phyloP scores from a whole-genome alignment of 2,888 invertebrate genomes.

The Acleris laterana region DNA sequence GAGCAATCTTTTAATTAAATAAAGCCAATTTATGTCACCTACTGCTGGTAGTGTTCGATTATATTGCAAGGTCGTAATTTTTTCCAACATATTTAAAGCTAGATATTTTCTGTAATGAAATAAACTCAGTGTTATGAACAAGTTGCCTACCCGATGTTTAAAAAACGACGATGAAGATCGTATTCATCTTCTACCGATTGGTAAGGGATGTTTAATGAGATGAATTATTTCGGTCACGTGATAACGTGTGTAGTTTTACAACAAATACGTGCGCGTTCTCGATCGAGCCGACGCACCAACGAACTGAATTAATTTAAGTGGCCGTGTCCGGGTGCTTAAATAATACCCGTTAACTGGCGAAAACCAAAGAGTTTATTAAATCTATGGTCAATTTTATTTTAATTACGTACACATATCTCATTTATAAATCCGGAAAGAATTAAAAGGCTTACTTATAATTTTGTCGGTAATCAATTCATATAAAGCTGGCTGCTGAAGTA shows the following conservation, averaged over 20 bases:
- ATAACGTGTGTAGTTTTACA: constrained; percentile 26
- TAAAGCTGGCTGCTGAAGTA: too few relatives aligned
- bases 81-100: neutral
- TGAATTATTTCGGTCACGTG: constrained; percentile 29
- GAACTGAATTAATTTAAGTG: constrained; percentile 25
- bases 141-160: too few relatives aligned
- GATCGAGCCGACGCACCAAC: constrained; percentile 16
- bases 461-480: neutral
- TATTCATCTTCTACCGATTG: neutral
- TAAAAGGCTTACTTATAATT: neutral
- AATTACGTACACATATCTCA: too few relatives aligned
- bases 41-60: constrained; percentile 22
- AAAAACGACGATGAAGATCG: neutral
- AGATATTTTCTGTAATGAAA: neutral
- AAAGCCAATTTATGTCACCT: constrained; percentile 27
- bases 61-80: constrained; percentile 13
- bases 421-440: too few relatives aligned
- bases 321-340: neutral
- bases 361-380: neutral
- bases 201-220: constrained; percentile 16
- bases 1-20: constrained; percentile 41
- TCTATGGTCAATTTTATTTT: too few relatives aligned
- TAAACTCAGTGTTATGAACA: neutral
- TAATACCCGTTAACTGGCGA: neutral
- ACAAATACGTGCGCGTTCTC: constrained; percentile 10